phyloP scores from a whole-genome alignment of 1,140 invertebrate species.

The Platyura marginata region DNA sequence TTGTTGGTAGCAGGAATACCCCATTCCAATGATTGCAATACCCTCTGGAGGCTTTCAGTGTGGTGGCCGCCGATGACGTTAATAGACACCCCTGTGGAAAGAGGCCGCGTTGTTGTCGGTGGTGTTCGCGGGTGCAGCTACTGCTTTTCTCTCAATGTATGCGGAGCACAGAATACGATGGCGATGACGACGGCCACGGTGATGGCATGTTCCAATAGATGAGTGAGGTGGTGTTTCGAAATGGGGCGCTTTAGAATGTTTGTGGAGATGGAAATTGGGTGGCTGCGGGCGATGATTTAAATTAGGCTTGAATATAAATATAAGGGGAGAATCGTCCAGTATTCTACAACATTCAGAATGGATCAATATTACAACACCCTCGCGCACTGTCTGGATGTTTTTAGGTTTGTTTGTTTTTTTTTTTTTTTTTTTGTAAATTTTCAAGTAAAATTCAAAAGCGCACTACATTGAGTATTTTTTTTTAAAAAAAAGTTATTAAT shows the following conservation, averaged over 20 bases:
- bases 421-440: conserved; percentile 1
- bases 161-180: neutral
- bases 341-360: neutral
- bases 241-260: neutral
- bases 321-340: neutral
- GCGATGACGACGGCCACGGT: neutral
- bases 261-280: neutral
- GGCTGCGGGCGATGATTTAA: neutral
- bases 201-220: neutral
- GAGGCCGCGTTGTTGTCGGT: neutral
- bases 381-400: neutral
- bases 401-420: conserved; percentile 1
- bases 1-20: no score
- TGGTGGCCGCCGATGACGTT: neutral
- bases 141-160: neutral
- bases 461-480: neutral
- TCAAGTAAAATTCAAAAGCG: no score
- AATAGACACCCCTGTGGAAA: neutral
- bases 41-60: neutral
- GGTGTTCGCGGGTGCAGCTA: neutral
- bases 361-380: neutral
- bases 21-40: no score
- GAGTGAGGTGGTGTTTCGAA: neutral
- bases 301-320: neutral
- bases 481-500: no score